phyloP scores from a whole-genome alignment of 2,888 invertebrate genomes.

The Xestia xanthographa region DNA sequence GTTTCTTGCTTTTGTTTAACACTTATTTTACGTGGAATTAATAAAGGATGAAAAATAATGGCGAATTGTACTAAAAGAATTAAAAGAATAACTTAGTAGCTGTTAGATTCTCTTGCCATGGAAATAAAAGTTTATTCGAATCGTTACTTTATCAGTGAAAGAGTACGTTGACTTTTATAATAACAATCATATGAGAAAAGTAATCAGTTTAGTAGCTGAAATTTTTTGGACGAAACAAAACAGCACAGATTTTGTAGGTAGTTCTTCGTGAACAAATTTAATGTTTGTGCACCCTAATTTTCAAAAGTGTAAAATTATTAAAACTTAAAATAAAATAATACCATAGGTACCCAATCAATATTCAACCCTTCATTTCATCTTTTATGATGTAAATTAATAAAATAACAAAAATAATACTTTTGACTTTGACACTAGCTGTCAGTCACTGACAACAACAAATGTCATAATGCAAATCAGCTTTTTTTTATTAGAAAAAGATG shows the following conservation, averaged over 20 bases:
- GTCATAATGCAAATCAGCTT: conserved; percentile 79
- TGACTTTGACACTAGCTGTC: conserved; percentile 68
- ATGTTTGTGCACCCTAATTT: not conserved
- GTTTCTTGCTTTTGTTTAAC: conserved; percentile 60
- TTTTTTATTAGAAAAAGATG: conserved; percentile 75
- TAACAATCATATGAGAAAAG: not conserved
- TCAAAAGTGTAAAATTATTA: conserved; percentile 8
- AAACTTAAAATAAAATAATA: conserved; percentile 32
- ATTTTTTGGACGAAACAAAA: not conserved
- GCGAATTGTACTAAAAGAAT: not conserved
- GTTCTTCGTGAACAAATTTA: not conserved
- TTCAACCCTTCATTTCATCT: conserved; percentile 44
- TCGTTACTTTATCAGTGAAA: not conserved
- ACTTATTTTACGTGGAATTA: conserved; percentile 61
- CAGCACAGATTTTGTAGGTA: not conserved
- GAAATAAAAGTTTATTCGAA: not conserved
- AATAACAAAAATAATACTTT: conserved; percentile 55
- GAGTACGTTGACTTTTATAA: not conserved
- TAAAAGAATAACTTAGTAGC: too few species aligned
- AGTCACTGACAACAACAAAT: conserved; percentile 72
- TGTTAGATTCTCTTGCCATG: too few species aligned
- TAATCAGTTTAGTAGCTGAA: not conserved
- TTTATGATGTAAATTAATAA: conserved; percentile 45
- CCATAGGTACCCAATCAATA: conserved; percentile 49
- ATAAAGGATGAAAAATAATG: conserved; percentile 43